Evolutionary conservation across 1,140 invertebrate species (phyloP), one percentile per base, ranked within the genome.

Genomic region (Eubasilissa regina): DNA sequence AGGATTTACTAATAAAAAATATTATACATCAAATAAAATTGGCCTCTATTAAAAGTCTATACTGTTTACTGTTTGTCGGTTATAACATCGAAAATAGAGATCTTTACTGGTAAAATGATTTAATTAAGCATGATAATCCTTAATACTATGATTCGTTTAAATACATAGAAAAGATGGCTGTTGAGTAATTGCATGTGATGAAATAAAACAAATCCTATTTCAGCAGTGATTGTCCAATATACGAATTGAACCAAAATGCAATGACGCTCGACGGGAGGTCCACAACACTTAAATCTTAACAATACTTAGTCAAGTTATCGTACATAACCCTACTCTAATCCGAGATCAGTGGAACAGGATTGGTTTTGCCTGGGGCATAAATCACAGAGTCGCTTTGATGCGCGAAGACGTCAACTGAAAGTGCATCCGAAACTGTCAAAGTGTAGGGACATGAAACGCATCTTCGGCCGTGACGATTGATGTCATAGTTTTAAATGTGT

Each of bases 321-420:
- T n/a, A n/a, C n/a, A 64, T 25, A 25, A 68, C 35, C 81, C 79
- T 80, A 80, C 75, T 76, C 79, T 83, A 83, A 83, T 73, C 76
- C 72, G 81, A 83, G 81, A 83, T 83, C 81, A 83, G 79, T 80
- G 78, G 79, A 80, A 80, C 17, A 82, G 81, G 79, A 81, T 80
- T 78, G 74, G 79, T 60, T 70, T 79, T 80, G 79, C 79, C 79
- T 78, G 72, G 73, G 81, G 81, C 81, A 80, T 62, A 75, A 9
- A 83, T 83, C 81, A 83, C 81, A 83, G 81, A 44, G 48, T 64
- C 77, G 81, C 81, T 83, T 83, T 83, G 81, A 83, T 83, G 81
- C 76, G 79, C 81, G 60, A 76, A 83, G 81, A 79, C 81, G 79
- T 51, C 72, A 55, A 75, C 53, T 43, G 58, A 74, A 55, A 47